phyloP scores from a whole-genome alignment of 2,113 vertebrate species.

The Egretta garzetta region DNA sequence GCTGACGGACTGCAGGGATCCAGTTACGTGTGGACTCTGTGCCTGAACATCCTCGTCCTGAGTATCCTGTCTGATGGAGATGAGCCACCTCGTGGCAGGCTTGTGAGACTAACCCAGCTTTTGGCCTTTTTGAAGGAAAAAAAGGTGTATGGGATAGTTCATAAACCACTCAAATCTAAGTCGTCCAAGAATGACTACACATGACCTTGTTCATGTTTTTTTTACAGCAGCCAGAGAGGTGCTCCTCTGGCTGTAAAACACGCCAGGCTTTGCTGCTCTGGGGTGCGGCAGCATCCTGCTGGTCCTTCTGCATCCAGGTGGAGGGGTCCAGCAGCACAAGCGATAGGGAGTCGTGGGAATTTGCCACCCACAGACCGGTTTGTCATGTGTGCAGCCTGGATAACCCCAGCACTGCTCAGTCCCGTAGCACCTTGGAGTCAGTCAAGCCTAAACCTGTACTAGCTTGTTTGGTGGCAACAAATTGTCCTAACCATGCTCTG shows the following conservation, averaged over 20 bases:
- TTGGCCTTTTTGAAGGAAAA: background rate
- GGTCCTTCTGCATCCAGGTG: background rate
- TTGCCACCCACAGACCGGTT: background rate
- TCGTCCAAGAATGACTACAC: background rate
- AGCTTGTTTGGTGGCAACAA: background rate
- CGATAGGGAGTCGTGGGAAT: background rate
- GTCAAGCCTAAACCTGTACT: background rate
- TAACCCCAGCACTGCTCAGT: background rate
- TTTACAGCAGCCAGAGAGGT: background rate
- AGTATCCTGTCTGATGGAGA: background rate
- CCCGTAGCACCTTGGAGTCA: background rate
- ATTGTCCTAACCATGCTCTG: background rate
- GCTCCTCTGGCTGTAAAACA: background rate
- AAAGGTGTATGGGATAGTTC: background rate
- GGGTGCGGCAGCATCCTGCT: background rate
- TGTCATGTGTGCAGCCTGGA: background rate
- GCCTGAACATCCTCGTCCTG: background rate
- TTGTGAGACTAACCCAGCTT: background rate
- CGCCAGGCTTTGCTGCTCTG: background rate
- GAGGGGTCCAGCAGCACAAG: background rate
- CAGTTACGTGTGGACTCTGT: background rate
- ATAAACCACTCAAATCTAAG: background rate
- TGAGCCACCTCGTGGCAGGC: background rate
- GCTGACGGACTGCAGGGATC: fast-evolving
- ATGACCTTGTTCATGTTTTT: background rate